Conservation (phyloP, 2,113 vertebrate species). For the Oenanthe melanoleuca region DNA sequence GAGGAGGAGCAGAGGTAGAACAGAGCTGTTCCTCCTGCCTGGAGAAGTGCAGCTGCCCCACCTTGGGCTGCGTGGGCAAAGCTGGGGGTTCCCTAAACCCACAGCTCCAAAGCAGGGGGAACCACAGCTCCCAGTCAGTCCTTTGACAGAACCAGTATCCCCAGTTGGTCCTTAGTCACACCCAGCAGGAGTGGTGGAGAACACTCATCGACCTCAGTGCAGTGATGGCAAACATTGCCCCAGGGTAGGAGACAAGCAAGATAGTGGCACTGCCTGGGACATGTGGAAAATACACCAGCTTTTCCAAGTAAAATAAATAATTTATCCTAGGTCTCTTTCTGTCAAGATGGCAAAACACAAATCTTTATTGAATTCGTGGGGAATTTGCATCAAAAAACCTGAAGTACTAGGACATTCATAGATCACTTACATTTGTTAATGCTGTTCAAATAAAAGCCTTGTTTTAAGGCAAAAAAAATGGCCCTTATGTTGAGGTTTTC, state of each 20-base stretch:
- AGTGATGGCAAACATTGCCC: rapidly evolving
- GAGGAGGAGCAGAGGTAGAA: not conserved
- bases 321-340: not conserved
- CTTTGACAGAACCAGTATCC: not conserved
- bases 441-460: not conserved
- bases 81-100: not conserved
- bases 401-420: not conserved
- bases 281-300: rapidly evolving
- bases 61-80: not conserved
- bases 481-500: not conserved
- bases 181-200: not conserved
- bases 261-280: not conserved
- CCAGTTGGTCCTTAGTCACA: not conserved
- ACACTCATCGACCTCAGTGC: too few species aligned
- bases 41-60: not conserved
- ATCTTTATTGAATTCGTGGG: not conserved
- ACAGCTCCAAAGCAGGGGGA: not conserved
- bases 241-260: not conserved
- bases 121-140: not conserved
- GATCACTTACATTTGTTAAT: not conserved
- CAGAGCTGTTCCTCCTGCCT: not conserved
- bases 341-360: not conserved
- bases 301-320: not conserved
- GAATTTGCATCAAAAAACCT: not conserved
- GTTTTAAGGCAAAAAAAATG: not conserved